These are phyloP conservation scores for Rotaria macrura DNA, from an alignment of 2,888 invertebrate genomes.

Conservation along the genomic window DNA sequence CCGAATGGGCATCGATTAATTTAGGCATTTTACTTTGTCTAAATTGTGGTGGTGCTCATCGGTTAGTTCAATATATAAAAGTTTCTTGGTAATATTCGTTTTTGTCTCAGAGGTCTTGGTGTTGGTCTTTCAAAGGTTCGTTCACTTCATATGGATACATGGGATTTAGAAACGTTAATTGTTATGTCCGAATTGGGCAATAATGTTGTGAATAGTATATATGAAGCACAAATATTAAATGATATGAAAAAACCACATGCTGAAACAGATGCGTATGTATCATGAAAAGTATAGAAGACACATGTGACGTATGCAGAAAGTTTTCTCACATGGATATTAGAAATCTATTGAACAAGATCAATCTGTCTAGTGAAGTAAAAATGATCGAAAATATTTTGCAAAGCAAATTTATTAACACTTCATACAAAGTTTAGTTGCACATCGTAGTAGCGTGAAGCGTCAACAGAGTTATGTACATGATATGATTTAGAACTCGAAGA, in stretches of 20 bases:
- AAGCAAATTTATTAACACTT: too few relatives aligned
- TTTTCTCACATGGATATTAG: too few relatives aligned
- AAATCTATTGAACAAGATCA: too few relatives aligned
- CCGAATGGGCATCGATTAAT: slow-evolving; percentile 92
- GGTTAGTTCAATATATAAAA: too few relatives aligned
- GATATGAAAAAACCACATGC: not conserved
- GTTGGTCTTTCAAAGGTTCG: slow-evolving; percentile 80
- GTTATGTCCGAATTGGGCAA: slow-evolving; percentile 85
- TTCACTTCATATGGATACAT: slow-evolving; percentile 83
- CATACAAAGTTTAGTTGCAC: too few relatives aligned
- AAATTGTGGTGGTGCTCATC: slow-evolving; percentile 56
- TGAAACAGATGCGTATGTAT: not conserved
- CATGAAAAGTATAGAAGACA: too few relatives aligned
- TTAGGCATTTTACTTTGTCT: slow-evolving; percentile 92
- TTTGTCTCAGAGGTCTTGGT: slow-evolving; percentile 64
- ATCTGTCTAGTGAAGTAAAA: too few relatives aligned
- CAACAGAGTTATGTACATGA: too few relatives aligned
- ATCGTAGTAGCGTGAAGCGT: too few relatives aligned
- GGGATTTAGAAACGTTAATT: slow-evolving; percentile 89
- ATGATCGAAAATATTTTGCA: too few relatives aligned
- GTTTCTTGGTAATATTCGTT: not conserved
- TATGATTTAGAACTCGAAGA: too few relatives aligned
- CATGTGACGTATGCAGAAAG: too few relatives aligned
- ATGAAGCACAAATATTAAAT: slow-evolving; percentile 54
- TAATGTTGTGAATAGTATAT: slow-evolving; percentile 67